These are phyloP conservation scores for Gnathonemus longibarbis DNA, from an alignment of 2,113 vertebrate genomes.

Conservation along the genomic window DNA sequence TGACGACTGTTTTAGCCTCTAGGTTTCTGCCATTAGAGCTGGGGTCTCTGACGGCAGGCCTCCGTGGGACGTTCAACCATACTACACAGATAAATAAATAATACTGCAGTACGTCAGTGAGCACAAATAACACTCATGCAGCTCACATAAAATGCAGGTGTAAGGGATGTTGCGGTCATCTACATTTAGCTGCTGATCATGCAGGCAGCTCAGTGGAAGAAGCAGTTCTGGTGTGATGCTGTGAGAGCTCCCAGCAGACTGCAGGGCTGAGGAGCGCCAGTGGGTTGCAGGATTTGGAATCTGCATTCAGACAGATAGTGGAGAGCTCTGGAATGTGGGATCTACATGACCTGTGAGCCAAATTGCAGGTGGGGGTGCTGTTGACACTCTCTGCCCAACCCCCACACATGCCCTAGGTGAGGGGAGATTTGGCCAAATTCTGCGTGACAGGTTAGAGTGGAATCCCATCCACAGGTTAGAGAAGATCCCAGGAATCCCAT, in stretches of 20 bases:
- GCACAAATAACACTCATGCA: not conserved
- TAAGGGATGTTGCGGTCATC: not conserved
- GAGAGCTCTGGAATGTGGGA: not conserved
- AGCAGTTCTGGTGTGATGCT: not conserved
- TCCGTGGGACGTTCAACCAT: not conserved
- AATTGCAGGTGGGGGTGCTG: not conserved
- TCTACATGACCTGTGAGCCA: not conserved
- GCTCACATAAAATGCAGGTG: not conserved
- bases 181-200: not conserved
- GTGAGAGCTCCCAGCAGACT: not conserved
- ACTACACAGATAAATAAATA: not conserved
- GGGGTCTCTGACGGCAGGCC: not conserved
- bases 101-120: not conserved
- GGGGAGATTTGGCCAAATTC: not conserved
- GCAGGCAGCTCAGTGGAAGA: not conserved
- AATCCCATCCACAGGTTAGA: not conserved
- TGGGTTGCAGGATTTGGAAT: not conserved
- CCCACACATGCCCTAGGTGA: not conserved
- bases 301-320: not conserved
- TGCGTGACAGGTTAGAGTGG: not conserved
- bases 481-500: constrained; percentile 3
- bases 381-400: not conserved
- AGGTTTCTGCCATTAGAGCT: not conserved
- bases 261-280: not conserved
- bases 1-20: not conserved